Evolutionary conservation across 2,113 vertebrate genomes (phyloP).

Genomic region (Clarias batrachus): DNA sequence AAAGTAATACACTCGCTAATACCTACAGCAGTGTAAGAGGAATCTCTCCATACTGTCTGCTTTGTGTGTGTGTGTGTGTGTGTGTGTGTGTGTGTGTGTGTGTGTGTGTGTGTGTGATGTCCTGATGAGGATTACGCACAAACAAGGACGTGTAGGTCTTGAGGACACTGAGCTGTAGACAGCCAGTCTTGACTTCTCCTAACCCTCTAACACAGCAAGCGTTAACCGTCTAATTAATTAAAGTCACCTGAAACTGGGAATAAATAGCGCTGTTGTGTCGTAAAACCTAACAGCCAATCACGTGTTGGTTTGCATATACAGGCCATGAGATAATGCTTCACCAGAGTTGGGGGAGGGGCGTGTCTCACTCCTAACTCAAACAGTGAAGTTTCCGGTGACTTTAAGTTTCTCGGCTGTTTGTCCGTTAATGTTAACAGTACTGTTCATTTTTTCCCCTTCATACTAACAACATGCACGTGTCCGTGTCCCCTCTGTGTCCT

Average conservation of each 20-base stretch:
- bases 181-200: not conserved
- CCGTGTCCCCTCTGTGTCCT: conserved; percentile 6
- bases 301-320: not conserved
- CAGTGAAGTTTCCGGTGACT: not conserved
- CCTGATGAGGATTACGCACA: not conserved
- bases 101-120: no score
- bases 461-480: conserved; percentile 21
- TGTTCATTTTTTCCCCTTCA: no score
- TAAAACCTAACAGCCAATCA: not conserved
- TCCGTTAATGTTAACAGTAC: not conserved
- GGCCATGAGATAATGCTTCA: not conserved
- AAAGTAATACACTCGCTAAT: not conserved
- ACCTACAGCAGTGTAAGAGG: not conserved
- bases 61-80: no score
- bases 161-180: not conserved
- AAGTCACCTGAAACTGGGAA: not conserved
- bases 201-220: not conserved
- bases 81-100: no score
- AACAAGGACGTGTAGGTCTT: not conserved
- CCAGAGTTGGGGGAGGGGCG: not conserved
- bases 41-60: not conserved
- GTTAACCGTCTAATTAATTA: not conserved
- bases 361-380: no score
- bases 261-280: not conserved
- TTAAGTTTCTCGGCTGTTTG: not conserved